Percentiles rank a stretch among this genome's conserved stretches.
Evolutionary conservation across 1,140 invertebrate genomes (phyloP).

Genomic region (Drosophila guanche): DNA sequence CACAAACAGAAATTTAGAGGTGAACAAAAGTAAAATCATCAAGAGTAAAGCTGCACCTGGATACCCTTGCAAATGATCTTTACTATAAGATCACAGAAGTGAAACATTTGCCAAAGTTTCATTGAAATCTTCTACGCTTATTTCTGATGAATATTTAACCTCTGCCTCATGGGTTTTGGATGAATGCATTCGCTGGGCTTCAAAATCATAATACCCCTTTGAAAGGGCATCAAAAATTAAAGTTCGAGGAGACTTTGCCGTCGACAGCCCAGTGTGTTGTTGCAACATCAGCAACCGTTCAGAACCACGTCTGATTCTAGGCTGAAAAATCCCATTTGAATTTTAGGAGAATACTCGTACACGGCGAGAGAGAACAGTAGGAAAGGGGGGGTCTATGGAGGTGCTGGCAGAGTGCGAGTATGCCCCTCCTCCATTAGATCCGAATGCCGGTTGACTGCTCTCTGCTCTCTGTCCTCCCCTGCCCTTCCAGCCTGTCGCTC

Average conservation of each 20-base stretch:
- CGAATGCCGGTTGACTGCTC: constrained; percentile 65
- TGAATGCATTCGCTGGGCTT: too few relatives aligned
- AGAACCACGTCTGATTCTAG: constrained; percentile 21
- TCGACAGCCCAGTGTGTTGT: constrained; percentile 55
- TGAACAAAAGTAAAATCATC: constrained; percentile 18
- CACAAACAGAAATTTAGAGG: constrained; percentile 4
- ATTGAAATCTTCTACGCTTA: too few relatives aligned
- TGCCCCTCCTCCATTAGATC: constrained; percentile 22
- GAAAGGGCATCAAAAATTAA: constrained; percentile 35
- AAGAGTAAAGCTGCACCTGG: not conserved
- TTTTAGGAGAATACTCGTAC: constrained; percentile 11
- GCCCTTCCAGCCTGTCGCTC: constrained; percentile 14
- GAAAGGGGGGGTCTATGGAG: not conserved
- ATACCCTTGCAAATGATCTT: too few relatives aligned
- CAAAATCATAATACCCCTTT: too few relatives aligned
- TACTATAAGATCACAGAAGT: not conserved
- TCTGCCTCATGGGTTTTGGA: too few relatives aligned
- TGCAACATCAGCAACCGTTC: constrained; percentile 28
- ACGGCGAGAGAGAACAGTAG: not conserved
- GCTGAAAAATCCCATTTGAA: constrained; percentile 68
- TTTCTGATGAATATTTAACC: too few relatives aligned
- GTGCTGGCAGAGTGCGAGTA: not conserved
- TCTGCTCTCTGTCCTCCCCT: constrained; percentile 44
- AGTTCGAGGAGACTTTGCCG: constrained; percentile 63
- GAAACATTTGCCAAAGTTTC: too few relatives aligned